Conservation (phyloP, 2,797 vertebrate species). For the Potorous gilbertii region DNA sequence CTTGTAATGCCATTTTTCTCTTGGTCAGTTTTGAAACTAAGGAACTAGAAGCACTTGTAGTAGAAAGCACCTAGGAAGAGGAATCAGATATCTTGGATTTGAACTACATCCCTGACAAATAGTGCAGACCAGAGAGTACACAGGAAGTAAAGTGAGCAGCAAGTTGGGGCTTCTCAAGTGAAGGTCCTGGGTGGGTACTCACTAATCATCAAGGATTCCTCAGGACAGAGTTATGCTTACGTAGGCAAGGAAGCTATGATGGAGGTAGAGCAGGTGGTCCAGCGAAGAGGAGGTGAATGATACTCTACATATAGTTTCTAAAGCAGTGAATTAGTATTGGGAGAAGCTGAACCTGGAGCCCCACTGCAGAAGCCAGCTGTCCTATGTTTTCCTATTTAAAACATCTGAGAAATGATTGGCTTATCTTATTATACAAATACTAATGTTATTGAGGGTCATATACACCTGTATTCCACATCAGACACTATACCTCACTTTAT, state of each 20-base stretch:
- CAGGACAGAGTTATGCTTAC: neutral
- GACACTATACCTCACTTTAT: neutral
- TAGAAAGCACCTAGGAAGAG: neutral
- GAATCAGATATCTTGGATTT: neutral
- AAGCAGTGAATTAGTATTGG: neutral
- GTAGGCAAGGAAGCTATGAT: neutral
- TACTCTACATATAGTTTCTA: neutral
- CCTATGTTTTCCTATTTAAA: neutral
- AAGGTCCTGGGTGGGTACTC: neutral
- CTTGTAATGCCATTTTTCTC: neutral
- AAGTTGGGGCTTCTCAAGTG: neutral
- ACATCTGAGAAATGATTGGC: neutral
- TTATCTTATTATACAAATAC: neutral
- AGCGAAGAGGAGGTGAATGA: neutral
- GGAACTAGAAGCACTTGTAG: neutral
- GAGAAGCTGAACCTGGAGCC: neutral
- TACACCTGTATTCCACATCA: neutral
- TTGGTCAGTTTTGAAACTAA: slow-evolving; percentile 24
- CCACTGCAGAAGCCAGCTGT: neutral
- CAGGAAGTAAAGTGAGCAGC: neutral
- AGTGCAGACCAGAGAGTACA: neutral
- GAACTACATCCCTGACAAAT: neutral
- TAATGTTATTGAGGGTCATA: neutral
- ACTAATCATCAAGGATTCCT: neutral
- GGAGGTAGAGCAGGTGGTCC: neutral